Conservation (phyloP, 2,888 invertebrate genomes). For the Nomada goodeniana region DNA sequence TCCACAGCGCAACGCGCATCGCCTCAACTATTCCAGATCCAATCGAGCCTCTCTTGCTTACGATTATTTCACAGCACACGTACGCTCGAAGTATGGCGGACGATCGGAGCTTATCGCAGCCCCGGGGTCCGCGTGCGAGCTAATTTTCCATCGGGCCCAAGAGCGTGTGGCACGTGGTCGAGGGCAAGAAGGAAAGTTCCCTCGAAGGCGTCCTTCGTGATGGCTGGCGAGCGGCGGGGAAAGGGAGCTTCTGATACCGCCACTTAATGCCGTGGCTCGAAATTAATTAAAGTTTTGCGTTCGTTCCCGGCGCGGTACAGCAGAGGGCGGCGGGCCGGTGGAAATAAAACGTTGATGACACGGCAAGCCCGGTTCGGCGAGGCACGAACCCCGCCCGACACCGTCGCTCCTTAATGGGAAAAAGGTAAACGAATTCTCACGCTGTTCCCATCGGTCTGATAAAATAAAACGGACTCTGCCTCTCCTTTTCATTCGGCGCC, state of each 20-base stretch:
- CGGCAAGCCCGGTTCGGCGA: constrained; percentile 73
- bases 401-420: constrained; percentile 76
- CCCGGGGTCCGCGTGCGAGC: constrained; percentile 1
- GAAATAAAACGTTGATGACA: constrained; percentile 79
- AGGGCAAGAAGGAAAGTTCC: constrained; percentile 23
- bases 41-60: constrained; percentile 14
- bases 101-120: constrained; percentile 37
- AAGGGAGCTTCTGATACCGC: constrained; percentile 66
- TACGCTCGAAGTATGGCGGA: constrained; percentile 19
- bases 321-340: constrained; percentile 36
- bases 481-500: constrained; percentile 45
- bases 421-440: constrained; percentile 80
- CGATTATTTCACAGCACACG: not conserved
- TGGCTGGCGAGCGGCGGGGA: constrained; percentile 8
- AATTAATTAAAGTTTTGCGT: constrained; percentile 78
- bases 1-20: too few species aligned
- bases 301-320: constrained; percentile 53
- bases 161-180: constrained; percentile 2
- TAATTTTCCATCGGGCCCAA: constrained; percentile 59
- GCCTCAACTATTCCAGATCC: not conserved
- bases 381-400: constrained; percentile 69
- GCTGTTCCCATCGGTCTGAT: constrained; percentile 74
- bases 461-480: constrained; percentile 74
- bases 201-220: constrained; percentile 31
- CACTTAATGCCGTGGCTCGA: constrained; percentile 75